Conservation (phyloP, 2,113 vertebrate genomes). For the Motacilla tschutschensis region DNA sequence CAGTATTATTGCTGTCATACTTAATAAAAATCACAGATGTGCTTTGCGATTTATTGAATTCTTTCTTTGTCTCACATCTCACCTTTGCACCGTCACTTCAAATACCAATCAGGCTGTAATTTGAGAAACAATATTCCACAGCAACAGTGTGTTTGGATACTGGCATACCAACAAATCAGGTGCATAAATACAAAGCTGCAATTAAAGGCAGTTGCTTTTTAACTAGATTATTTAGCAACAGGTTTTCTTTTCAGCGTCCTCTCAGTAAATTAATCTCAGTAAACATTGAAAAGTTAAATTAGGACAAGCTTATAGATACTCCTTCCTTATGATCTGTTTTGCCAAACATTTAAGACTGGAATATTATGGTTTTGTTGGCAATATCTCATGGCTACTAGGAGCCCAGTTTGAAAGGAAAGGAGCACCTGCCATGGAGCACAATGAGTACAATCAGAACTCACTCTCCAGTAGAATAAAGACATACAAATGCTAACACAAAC, state of each 20-base stretch:
- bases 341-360: background rate
- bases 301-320: slow-evolving; percentile 9
- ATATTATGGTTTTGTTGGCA: background rate
- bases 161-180: slow-evolving; percentile 50
- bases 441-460: background rate
- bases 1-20: slow-evolving; percentile 70
- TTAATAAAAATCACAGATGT: slow-evolving; percentile 73
- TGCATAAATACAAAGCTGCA: slow-evolving; percentile 41
- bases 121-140: slow-evolving; percentile 67
- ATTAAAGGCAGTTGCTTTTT: slow-evolving; percentile 64
- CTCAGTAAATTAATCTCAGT: slow-evolving; percentile 38
- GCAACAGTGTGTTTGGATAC: slow-evolving; percentile 36
- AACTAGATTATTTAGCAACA: slow-evolving; percentile 64
- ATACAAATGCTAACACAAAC: slow-evolving; percentile 49
- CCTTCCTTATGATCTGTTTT: background rate
- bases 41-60: slow-evolving; percentile 66
- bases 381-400: background rate
- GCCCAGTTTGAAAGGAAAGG: background rate
- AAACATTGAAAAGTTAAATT: slow-evolving; percentile 22
- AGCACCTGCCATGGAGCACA: background rate
- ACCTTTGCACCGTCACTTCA: slow-evolving; percentile 71
- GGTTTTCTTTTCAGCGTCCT: slow-evolving; percentile 42
- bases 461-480: background rate
- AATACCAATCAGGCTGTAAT: slow-evolving; percentile 73
- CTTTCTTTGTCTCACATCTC: slow-evolving; percentile 70